Conservation (phyloP, 2,888 invertebrate genomes). For the Ophioninae sp. region DNA sequence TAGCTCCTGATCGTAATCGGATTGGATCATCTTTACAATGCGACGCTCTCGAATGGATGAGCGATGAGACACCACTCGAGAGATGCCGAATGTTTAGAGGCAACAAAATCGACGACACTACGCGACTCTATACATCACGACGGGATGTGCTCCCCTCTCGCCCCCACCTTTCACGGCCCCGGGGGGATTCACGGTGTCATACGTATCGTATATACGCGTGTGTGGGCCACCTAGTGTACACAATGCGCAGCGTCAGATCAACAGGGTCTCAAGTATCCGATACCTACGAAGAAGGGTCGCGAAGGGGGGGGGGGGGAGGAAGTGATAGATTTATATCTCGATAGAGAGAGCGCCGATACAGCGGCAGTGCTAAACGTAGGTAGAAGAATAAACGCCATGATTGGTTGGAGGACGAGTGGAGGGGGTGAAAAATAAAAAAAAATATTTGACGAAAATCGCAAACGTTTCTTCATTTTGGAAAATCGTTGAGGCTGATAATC, state of each 20-base stretch:
- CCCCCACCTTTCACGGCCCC: background rate
- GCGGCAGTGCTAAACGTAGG: background rate
- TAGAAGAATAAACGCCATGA: background rate
- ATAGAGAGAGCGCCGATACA: background rate
- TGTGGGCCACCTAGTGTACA: slow-evolving; percentile 2
- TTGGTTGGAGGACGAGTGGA: background rate
- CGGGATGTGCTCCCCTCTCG: background rate
- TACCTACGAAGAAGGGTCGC: background rate
- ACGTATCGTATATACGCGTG: slow-evolving; percentile 13
- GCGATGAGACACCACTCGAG: slow-evolving; percentile 69
- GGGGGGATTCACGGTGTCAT: slow-evolving; percentile 17
- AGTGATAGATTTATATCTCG: background rate
- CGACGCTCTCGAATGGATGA: slow-evolving; percentile 78
- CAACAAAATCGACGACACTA: slow-evolving; percentile 14
- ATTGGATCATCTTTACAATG: slow-evolving; percentile 72
- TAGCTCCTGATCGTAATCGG: slow-evolving; percentile 75
- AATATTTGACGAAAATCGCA: background rate
- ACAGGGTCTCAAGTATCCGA: slow-evolving; percentile 11
- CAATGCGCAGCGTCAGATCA: background rate
- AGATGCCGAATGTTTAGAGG: slow-evolving; percentile 34
- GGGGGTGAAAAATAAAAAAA: background rate
- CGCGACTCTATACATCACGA: slow-evolving; percentile 10
- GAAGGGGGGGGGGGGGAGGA: background rate
- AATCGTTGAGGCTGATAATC: no score
- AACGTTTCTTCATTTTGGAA: no score